Evolutionary conservation across 2,888 invertebrate species (phyloP), one percentile per base, ranked within the genome.

Genomic region (Xanthorhoe spadicearia): DNA sequence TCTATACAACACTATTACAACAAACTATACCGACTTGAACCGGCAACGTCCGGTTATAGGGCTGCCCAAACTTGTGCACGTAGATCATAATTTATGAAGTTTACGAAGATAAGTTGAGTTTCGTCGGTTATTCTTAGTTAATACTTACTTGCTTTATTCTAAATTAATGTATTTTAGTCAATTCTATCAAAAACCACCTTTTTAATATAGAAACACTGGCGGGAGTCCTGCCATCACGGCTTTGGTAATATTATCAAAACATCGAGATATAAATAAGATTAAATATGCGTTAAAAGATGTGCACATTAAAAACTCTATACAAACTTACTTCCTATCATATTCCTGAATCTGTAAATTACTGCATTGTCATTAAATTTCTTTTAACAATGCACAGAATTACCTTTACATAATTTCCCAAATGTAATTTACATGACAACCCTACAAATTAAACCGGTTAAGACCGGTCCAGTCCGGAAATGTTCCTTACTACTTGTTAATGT

Each of bases 401-500:
- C 23, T 23, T 23, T 23, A 3, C 38, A 53, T 54, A 10, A 38
- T 64, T 48, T 49, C n/a, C 35, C 13, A 28, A 28, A 48, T 50
- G 46, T 65, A 50, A 48, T 61, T 56, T 5, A 58, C 28, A n/a
- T 48, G 62, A 73, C 68, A 72, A 23, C 74, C 74, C 74, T 74
- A 63, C 43, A 9, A 13, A 48, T 77, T 86, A 87, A 89, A 86
- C 86, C 77, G 80, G 89, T 87, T 87, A 84, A 81, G 78, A 83
- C 82, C 82, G 77, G 86, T 83, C 83, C 80, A 78, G 78, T 79
- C 80, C 83, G 83, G 84, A 85, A 85, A 83, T 80, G 85, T 84
- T 86, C 88, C 87, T 88, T 85, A 83, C 84, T 82, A 82, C 85
- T 85, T 82, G 86, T 83, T 90, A 89, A 89, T 88, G 85, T 85